phyloP scores from a whole-genome alignment of 1,140 invertebrate genomes.

The Procambarus virginalis region DNA sequence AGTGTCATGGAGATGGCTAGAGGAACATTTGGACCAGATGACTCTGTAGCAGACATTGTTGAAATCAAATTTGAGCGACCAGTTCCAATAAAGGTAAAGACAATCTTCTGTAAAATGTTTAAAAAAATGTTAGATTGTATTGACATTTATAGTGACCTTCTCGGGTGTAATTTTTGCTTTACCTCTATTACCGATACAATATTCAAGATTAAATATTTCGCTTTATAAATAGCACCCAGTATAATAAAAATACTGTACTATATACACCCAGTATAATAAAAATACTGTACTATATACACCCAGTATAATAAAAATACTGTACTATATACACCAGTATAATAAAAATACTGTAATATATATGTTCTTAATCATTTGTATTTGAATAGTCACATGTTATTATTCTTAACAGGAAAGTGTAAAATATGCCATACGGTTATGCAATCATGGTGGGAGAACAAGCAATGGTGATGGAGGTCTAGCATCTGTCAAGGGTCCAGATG shows the following conservation, averaged over 20 bases:
- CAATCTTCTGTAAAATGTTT: not conserved
- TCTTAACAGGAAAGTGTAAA: constrained; percentile 84
- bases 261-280: too few species aligned
- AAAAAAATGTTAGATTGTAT: not conserved
- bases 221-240: not conserved
- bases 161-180: not conserved
- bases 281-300: too few species aligned
- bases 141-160: not conserved
- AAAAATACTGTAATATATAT: not conserved
- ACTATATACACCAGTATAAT: too few species aligned
- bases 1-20: constrained; percentile 83
- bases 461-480: constrained; percentile 93
- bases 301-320: too few species aligned
- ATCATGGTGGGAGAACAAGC: constrained; percentile 92
- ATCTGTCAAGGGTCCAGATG: constrained; percentile 92
- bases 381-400: not conserved
- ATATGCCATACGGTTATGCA: constrained; percentile 91
- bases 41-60: constrained; percentile 84
- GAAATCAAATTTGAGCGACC: constrained; percentile 94
- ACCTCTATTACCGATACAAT: not conserved
- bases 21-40: constrained; percentile 85
- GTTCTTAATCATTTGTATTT: constrained; percentile 66
- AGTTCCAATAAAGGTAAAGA: constrained; percentile 85
- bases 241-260: too few species aligned
- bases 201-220: too few species aligned